phyloP scores from a whole-genome alignment of 2,113 vertebrate genomes.

The Hyperopisus bebe region DNA sequence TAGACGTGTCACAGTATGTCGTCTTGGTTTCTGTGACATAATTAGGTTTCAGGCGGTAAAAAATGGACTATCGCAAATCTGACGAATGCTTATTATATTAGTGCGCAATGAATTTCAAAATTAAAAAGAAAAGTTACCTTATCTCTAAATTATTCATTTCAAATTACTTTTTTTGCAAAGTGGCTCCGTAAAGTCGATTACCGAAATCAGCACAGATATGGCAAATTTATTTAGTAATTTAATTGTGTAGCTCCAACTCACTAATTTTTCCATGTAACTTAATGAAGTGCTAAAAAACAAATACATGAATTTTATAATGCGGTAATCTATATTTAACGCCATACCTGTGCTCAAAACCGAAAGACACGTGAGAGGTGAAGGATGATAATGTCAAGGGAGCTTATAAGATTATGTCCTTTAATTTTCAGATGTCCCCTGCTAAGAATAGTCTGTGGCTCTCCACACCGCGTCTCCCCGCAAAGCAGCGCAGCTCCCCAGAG shows the following conservation, averaged over 20 bases:
- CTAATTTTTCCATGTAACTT: not conserved
- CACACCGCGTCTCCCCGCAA: conserved; percentile 13
- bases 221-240: not conserved
- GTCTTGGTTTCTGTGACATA: not conserved
- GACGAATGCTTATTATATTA: not conserved
- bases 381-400: conserved; percentile 23
- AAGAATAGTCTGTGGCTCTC: conserved; percentile 52
- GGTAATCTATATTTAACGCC: not conserved
- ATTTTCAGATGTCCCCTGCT: conserved; percentile 63
- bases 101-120: not conserved
- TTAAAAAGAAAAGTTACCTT: not conserved
- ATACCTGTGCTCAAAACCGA: not conserved
- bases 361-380: conserved; percentile 30
- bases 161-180: not conserved
- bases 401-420: conserved; percentile 56
- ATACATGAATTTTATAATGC: not conserved
- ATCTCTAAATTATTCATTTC: not conserved
- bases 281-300: not conserved
- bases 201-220: not conserved
- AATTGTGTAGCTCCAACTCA: not conserved
- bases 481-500: conserved; percentile 17
- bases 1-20: not conserved
- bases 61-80: not conserved
- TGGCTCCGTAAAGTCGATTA: not conserved
- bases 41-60: not conserved